Percentiles rank a stretch among this genome's conserved stretches.
These are phyloP conservation scores for Alces alces DNA, from an alignment of 2,113 vertebrate species.

Conservation along the genomic window DNA sequence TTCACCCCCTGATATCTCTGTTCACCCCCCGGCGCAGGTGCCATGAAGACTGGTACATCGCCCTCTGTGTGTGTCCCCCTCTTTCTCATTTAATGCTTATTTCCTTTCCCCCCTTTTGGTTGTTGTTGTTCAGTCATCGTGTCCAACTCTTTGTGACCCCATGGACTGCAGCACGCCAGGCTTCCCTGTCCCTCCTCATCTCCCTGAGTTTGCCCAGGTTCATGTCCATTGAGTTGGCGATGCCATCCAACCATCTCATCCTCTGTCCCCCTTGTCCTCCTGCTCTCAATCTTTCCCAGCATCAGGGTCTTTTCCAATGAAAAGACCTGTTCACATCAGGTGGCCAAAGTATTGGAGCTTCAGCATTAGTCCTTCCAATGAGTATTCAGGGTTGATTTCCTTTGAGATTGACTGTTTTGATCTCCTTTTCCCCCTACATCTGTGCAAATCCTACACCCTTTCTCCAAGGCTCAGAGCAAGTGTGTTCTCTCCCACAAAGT, in stretches of 20 bases:
- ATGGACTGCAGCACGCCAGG: neutral
- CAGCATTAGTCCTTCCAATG: neutral
- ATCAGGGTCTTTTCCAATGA: neutral
- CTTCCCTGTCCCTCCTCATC: neutral
- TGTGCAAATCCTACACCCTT: neutral
- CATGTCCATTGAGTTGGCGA: neutral
- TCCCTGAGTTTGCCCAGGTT: neutral
- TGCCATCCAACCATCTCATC: neutral
- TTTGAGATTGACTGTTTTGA: neutral
- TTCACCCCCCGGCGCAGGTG: neutral
- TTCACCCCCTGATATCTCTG: neutral
- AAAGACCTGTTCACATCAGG: neutral
- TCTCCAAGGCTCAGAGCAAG: neutral
- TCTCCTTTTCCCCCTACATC: neutral
- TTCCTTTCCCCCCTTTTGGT: neutral
- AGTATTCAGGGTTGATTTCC: neutral
- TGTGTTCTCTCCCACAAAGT: neutral
- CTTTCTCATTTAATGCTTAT: neutral
- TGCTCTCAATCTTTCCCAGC: neutral
- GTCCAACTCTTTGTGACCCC: neutral
- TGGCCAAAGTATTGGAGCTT: neutral
- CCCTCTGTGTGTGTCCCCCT: neutral
- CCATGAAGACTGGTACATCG: fast-evolving
- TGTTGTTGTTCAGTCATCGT: neutral
- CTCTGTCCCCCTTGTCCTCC: neutral